Evolutionary conservation across 2,797 vertebrate genomes (phyloP).

Genomic region (Pseudomugil tenellus): DNA sequence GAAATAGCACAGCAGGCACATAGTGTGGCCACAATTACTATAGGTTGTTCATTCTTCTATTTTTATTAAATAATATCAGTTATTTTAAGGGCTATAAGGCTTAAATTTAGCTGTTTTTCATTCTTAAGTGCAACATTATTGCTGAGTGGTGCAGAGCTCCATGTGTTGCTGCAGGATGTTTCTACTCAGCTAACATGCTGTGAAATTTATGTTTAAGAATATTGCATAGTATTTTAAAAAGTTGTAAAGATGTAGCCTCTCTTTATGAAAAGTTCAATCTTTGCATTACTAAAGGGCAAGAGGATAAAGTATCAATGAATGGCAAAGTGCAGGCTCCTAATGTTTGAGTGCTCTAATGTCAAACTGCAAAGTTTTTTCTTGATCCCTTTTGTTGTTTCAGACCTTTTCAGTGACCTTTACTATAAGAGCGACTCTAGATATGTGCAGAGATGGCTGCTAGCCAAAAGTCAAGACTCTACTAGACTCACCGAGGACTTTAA

Average conservation of each 20-base stretch:
- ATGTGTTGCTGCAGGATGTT: too few species aligned
- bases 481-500: neutral
- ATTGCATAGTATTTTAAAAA: too few species aligned
- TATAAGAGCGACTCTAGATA: neutral
- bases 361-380: neutral
- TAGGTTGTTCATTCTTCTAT: neutral
- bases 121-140: too few species aligned
- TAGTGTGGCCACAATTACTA: neutral
- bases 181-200: too few species aligned
- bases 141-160: too few species aligned
- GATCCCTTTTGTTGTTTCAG: slow-evolving; percentile 3
- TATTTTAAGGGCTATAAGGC: neutral
- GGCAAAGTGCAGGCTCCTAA: neutral
- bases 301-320: too few species aligned
- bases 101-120: neutral
- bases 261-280: neutral
- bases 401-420: neutral
- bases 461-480: neutral
- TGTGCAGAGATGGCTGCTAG: too few species aligned
- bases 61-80: too few species aligned
- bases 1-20: too few species aligned
- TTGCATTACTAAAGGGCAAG: neutral
- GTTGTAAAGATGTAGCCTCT: neutral
- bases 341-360: neutral
- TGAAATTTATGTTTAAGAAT: too few species aligned